A percentile compares a stretch with the other conserved stretches of the same genome.
phyloP scores from a whole-genome alignment of 37 sponge, comb jelly and placozoan species.

The Oopsacas minuta region DNA sequence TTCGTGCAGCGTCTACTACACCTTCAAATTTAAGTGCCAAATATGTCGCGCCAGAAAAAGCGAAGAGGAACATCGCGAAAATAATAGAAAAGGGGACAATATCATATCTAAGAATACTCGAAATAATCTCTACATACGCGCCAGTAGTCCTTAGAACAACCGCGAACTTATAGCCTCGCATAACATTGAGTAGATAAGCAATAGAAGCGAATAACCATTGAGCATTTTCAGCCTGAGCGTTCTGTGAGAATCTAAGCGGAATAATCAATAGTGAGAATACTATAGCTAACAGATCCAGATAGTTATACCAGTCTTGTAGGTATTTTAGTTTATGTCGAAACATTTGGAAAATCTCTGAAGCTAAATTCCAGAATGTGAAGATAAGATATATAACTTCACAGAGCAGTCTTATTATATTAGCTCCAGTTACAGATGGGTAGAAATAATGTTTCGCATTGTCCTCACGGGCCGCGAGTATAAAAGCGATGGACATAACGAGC shows the following conservation, averaged over 20 bases:
- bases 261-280: background rate
- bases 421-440: background rate
- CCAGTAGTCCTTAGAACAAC: conserved; percentile 38
- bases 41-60: conserved; percentile 44
- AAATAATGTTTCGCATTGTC: background rate
- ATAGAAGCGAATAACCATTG: conserved; percentile 28
- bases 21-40: conserved; percentile 43
- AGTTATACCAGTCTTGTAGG: conserved; percentile 24
- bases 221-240: background rate
- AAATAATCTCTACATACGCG: conserved; percentile 35
- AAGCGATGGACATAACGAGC: background rate
- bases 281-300: conserved; percentile 21
- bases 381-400: background rate
- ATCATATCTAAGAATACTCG: conserved; percentile 25
- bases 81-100: conserved; percentile 38
- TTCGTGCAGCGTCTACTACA: background rate
- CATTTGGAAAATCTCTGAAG: background rate
- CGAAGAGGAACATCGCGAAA: conserved; percentile 33
- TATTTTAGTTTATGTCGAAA: background rate
- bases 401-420: background rate
- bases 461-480: background rate
- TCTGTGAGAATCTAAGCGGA: conserved; percentile 18
- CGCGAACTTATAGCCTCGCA: conserved; percentile 21
- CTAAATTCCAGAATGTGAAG: background rate
- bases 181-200: conserved; percentile 14